phyloP scores from a whole-genome alignment of 1,140 invertebrate species.

The Ptiloglossa arizonensis region DNA sequence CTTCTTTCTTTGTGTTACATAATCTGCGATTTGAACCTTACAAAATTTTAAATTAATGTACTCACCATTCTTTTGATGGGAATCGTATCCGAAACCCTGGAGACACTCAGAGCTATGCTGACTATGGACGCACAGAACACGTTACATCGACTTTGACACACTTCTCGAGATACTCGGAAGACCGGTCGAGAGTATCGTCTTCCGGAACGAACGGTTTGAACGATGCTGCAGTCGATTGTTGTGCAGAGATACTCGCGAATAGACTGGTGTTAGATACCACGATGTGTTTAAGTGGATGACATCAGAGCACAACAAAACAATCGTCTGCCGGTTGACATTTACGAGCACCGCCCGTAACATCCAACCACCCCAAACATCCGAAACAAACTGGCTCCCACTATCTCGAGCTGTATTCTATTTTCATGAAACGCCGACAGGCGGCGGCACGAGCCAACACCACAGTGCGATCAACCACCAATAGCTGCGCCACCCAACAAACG shows the following conservation, averaged over 20 bases:
- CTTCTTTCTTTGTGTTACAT: constrained; percentile 7
- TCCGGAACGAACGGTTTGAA: too few species aligned
- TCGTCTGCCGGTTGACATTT: constrained; percentile 33
- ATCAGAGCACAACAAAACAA: constrained; percentile 46
- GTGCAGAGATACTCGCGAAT: neutral
- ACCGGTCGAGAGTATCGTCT: constrained; percentile 20
- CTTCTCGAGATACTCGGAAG: constrained; percentile 11
- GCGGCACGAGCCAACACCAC: neutral
- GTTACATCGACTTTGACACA: constrained; percentile 55
- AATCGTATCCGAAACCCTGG: constrained; percentile 18
- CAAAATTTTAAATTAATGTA: neutral
- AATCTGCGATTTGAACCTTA: neutral
- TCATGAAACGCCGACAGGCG: neutral
- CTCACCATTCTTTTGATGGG: constrained; percentile 35
- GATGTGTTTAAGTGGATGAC: constrained; percentile 18
- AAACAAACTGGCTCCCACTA: constrained; percentile 30
- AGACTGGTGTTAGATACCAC: neutral
- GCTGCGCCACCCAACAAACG: neutral
- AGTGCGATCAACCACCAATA: constrained; percentile 4
- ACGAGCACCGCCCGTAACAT: neutral
- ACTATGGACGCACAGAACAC: constrained; percentile 53
- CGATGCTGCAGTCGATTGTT: neutral
- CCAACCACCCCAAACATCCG: neutral
- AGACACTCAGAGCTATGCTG: constrained; percentile 19
- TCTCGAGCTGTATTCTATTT: neutral